Evolutionary conservation across 2,888 invertebrate genomes (phyloP).

Genomic region (Dioctria rufipes): DNA sequence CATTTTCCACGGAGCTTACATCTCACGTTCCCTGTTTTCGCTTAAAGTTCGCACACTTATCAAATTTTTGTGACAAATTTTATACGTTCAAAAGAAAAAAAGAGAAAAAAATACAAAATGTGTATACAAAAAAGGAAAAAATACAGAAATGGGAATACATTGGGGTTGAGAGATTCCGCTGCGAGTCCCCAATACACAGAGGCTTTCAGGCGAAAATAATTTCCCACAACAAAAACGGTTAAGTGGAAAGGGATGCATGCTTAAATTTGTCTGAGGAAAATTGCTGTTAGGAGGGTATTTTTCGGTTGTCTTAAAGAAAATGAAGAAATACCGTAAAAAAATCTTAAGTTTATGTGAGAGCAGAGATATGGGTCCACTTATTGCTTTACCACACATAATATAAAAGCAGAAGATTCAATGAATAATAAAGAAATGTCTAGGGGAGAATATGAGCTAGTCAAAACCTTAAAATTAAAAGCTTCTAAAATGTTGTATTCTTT

Average conservation of each 20-base stretch:
- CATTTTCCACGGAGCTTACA: constrained; percentile 54
- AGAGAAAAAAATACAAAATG: not conserved
- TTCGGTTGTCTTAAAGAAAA: constrained; percentile 27
- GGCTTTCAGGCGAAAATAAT: constrained; percentile 47
- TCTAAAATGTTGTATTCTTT: too few relatives aligned
- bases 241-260: constrained; percentile 42
- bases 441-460: too few relatives aligned
- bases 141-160: constrained; percentile 17
- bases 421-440: too few relatives aligned
- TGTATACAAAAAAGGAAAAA: constrained; percentile 5
- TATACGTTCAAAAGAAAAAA: constrained; percentile 34
- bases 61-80: constrained; percentile 55
- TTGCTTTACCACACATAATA: not conserved
- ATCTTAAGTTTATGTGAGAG: constrained; percentile 38
- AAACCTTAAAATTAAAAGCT: too few relatives aligned
- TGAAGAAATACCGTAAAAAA: constrained; percentile 42
- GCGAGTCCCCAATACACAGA: constrained; percentile 23
- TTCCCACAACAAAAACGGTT: constrained; percentile 36
- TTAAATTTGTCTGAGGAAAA: constrained; percentile 35
- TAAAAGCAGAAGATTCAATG: too few relatives aligned
- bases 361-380: constrained; percentile 31
- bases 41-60: constrained; percentile 55
- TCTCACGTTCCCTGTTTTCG: constrained; percentile 34
- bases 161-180: too few relatives aligned
- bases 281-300: constrained; percentile 44